Evolutionary conservation across 2,113 vertebrate genomes (phyloP).

Genomic region (Patagioenas fasciata): DNA sequence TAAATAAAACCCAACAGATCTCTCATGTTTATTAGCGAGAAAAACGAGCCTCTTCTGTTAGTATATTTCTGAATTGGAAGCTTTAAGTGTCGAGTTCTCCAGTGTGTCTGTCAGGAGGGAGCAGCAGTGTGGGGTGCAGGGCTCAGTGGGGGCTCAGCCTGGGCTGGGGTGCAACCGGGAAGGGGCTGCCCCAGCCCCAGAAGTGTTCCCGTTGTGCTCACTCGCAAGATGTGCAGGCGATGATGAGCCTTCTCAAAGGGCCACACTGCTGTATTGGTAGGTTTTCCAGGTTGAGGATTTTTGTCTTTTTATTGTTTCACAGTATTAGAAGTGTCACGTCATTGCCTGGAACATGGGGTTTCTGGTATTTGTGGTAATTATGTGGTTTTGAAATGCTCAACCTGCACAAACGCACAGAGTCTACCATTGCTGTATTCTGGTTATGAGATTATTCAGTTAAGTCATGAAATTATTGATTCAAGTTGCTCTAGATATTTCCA

Average conservation of each 20-base stretch:
- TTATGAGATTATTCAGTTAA: background rate
- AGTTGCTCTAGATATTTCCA: background rate
- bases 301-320: background rate
- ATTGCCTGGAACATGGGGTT: background rate
- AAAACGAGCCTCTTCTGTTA: background rate
- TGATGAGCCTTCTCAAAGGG: background rate
- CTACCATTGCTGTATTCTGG: background rate
- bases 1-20: background rate
- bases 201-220: rapidly evolving
- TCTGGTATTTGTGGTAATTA: background rate
- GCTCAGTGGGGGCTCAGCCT: background rate
- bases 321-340: background rate
- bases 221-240: background rate
- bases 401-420: background rate
- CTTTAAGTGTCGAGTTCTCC: background rate
- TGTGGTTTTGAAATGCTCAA: background rate
- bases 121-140: no score
- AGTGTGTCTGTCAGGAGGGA: background rate
- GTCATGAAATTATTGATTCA: background rate
- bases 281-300: background rate
- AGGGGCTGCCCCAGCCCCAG: background rate
- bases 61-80: background rate
- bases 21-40: background rate
- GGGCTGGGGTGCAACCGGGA: background rate
- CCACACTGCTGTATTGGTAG: rapidly evolving